Evolutionary conservation across 2,113 vertebrate genomes (phyloP), one percentile per base, ranked within the genome.

Genomic region (Delphinapterus leucas): DNA sequence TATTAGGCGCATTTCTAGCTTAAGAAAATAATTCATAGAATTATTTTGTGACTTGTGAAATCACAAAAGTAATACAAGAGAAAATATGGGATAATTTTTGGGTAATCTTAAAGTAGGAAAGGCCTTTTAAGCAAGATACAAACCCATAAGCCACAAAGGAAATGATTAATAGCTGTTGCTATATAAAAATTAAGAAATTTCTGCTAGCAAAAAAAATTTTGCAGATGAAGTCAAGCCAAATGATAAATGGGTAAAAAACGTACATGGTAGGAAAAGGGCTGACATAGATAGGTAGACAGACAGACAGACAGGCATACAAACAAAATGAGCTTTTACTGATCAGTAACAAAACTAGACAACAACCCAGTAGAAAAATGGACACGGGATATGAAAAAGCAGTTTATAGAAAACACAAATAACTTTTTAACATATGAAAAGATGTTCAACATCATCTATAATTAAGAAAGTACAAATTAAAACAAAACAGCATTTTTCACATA

Each of bases 1-100:
- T 67, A 20, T n/a, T 60, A 80, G 38, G 58, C 28, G 80, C 14
- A 55, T 85, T 96, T 92, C 38, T 96, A 74, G 55, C 55, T 92
- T 88, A 89, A 94, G 36, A 79, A 94, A 88, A 96, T n/a, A 95
- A 81, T 81, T 92, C 84, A 33, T 68, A 31, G 44, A 76, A 53
- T 53, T 47, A 47, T 77, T 49, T 33, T 53, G 74, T 18, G 47
- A 7, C 33, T 9, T 10, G 74, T 95, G 49, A 89, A 92, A 84
- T 28, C 49, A 88, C 41, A 81, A 68, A 89, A 92, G 11, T 85
- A 79, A n/a, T 88, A 25, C 13, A 67, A 73, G 8, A 47, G 26
- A 71, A 77, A 23, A 31, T 55, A 31, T 1, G 38, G 65, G 55
- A 79, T n/a, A 79, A 28, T 55, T 70, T 65, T 31, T 58, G 53